Conservation (phyloP, 2,888 invertebrate genomes). For the Drosophila parthenogenetica region DNA sequence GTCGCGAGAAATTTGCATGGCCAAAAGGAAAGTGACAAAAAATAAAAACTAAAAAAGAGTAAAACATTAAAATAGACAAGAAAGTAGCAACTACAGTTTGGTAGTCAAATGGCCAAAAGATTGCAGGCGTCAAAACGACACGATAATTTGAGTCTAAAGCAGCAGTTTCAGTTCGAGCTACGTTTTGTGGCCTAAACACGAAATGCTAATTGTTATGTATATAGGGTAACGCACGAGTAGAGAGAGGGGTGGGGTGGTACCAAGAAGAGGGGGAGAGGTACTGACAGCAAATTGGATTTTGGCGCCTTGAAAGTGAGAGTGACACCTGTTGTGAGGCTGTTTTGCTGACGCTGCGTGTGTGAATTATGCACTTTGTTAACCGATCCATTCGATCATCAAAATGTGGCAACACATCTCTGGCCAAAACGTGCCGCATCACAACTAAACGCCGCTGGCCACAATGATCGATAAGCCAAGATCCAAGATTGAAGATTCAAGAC, state of each 20-base stretch:
- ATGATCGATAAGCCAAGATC: conserved; percentile 70
- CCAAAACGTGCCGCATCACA: conserved; percentile 7
- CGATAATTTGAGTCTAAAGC: conserved; percentile 53
- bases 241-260: not conserved
- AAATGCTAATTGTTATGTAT: conserved; percentile 77
- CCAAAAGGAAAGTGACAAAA: conserved; percentile 76
- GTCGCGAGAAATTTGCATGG: conserved; percentile 75
- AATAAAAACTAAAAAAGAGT: not conserved
- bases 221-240: conserved; percentile 50
- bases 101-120: conserved; percentile 48
- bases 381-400: conserved; percentile 24
- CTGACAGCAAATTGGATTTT: conserved; percentile 49
- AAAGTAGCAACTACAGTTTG: conserved; percentile 18
- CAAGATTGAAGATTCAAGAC: conserved; percentile 54
- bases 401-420: conserved; percentile 54
- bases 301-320: conserved; percentile 72
- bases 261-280: not conserved
- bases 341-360: conserved; percentile 44
- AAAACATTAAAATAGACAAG: conserved; percentile 14
- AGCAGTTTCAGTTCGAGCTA: conserved; percentile 24
- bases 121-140: conserved; percentile 56
- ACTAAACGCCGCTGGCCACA: conserved; percentile 37
- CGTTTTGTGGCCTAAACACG: conserved; percentile 35
- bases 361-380: conserved; percentile 53
- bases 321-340: conserved; percentile 60